Conservation (phyloP, 2,113 vertebrate species). For the Saimiri boliviensis region DNA sequence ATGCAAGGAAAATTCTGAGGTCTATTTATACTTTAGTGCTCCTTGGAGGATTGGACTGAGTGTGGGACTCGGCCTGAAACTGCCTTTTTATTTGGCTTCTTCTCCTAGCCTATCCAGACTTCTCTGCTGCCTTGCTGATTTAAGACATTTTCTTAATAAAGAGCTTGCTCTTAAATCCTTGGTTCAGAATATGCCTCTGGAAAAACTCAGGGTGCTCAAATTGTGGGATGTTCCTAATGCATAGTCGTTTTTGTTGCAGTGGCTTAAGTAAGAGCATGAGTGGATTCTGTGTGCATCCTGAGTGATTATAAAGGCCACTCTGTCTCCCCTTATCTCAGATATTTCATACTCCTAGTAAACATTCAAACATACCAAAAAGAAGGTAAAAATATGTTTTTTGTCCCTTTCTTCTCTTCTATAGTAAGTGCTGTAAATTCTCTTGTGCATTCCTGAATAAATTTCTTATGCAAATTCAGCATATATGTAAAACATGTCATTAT, state of each 20-base stretch:
- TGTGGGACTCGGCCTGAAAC: neutral
- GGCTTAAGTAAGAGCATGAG: neutral
- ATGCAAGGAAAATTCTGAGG: neutral
- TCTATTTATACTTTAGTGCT: neutral
- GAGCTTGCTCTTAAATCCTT: neutral
- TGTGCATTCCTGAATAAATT: neutral
- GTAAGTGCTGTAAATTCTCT: neutral
- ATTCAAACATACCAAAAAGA: neutral
- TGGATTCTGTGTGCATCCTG: neutral
- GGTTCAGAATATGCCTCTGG: neutral
- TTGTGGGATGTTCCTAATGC: neutral
- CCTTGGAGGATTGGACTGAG: neutral
- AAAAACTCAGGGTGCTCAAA: neutral
- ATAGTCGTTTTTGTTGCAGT: neutral
- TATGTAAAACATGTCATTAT: neutral
- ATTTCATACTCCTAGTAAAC: neutral
- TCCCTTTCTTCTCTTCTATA: neutral
- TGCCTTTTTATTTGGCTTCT: neutral
- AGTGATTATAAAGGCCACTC: neutral
- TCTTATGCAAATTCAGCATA: neutral
- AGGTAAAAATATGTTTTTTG: neutral
- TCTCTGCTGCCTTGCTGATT: neutral
- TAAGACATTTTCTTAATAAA: neutral
- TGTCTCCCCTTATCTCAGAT: neutral
- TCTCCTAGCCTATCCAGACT: neutral